phyloP scores from a whole-genome alignment of 2,113 vertebrate species.

The Podarcis cretensis region DNA sequence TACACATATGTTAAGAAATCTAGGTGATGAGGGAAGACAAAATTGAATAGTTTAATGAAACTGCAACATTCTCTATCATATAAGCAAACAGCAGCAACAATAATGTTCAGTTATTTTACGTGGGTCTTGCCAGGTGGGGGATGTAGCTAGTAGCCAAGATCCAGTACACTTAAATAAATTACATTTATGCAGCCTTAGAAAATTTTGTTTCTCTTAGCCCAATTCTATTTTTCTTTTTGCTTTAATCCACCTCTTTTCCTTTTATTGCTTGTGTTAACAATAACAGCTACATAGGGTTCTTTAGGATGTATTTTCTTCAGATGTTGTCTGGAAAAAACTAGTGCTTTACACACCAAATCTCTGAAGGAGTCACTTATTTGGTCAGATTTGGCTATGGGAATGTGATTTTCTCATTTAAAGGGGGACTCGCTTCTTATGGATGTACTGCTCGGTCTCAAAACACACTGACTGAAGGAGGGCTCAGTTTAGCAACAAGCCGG shows the following conservation, averaged over 20 bases:
- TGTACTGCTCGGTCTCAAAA: neutral
- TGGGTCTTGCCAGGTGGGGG: neutral
- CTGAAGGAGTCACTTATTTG: neutral
- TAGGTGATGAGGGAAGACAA: neutral
- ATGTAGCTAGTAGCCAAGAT: neutral
- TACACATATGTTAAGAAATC: neutral
- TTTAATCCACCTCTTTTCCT: neutral
- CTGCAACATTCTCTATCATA: neutral
- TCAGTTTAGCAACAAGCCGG: neutral
- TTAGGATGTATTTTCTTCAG: neutral
- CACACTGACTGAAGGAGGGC: neutral
- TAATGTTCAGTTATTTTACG: neutral
- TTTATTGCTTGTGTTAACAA: too few species aligned
- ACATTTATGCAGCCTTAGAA: neutral
- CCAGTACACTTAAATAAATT: neutral
- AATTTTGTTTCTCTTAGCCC: neutral
- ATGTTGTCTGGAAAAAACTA: neutral
- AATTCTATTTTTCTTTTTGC: neutral
- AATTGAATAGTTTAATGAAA: neutral
- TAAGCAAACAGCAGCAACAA: neutral
- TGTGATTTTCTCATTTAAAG: neutral
- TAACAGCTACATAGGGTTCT: neutral
- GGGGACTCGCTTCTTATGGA: neutral
- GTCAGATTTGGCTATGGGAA: neutral
- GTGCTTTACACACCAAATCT: neutral